Evolutionary conservation across 2,888 invertebrate species (phyloP).

Genomic region (Plagodis dolabraria): DNA sequence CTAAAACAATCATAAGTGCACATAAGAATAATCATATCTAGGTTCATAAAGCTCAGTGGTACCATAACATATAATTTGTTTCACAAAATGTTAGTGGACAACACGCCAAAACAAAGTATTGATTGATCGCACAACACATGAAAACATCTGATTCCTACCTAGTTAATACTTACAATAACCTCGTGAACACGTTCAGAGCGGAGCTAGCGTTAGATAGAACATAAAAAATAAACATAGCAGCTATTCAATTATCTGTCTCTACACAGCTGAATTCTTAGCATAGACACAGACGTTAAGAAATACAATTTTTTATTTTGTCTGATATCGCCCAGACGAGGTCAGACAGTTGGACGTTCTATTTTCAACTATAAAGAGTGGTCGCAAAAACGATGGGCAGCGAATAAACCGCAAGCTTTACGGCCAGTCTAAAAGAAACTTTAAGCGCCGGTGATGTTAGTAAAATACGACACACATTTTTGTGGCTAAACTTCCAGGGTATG

Average conservation of each 20-base stretch:
- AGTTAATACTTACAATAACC: too few species aligned
- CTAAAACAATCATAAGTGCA: too few species aligned
- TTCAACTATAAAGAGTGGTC: conserved; percentile 29
- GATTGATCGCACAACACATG: too few species aligned
- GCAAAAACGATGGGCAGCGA: conserved; percentile 36
- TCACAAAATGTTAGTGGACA: too few species aligned
- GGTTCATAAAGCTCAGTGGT: too few species aligned
- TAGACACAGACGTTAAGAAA: conserved; percentile 13
- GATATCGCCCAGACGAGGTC: conserved; percentile 25
- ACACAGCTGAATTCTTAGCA: conserved; percentile 6
- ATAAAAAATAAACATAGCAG: neutral
- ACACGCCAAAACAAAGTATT: too few species aligned
- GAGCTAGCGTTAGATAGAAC: too few species aligned
- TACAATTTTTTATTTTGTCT: conserved; percentile 16
- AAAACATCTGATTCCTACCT: too few species aligned
- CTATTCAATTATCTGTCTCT: too few species aligned
- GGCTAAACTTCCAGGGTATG: neutral
- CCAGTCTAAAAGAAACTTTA: conserved; percentile 16
- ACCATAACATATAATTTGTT: too few species aligned
- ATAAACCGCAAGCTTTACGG: conserved; percentile 11
- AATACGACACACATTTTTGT: neutral
- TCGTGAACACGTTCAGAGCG: too few species aligned
- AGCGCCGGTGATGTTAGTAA: conserved; percentile 13
- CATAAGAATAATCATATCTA: too few species aligned
- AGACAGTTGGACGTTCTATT: conserved; percentile 22